Conservation (phyloP, 2,113 vertebrate species). For the Cairina moschata region DNA sequence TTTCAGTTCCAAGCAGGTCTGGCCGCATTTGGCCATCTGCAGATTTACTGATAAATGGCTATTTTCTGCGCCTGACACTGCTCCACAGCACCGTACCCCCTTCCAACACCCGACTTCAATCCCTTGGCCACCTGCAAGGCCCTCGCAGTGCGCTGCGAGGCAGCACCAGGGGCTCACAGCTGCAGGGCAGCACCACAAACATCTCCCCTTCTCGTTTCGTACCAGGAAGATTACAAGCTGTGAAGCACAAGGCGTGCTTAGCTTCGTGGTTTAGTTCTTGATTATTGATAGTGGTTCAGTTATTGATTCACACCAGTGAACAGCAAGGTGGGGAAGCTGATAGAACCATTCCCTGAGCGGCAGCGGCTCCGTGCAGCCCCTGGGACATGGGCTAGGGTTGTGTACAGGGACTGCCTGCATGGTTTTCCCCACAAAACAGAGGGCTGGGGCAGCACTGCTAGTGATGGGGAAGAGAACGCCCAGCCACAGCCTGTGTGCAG, state of each 20-base stretch:
- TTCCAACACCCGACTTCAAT: not conserved
- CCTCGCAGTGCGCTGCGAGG: fast-evolving
- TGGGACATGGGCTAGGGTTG: too few species aligned
- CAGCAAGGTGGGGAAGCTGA: too few species aligned
- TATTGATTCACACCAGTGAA: too few species aligned
- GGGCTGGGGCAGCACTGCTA: fast-evolving
- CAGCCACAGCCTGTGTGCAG: not conserved
- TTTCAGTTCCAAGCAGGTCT: not conserved
- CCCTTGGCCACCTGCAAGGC: not conserved
- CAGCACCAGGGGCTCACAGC: fast-evolving
- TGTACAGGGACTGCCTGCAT: fast-evolving
- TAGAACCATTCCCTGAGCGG: too few species aligned
- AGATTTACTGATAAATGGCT: not conserved
- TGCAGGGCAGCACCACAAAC: not conserved
- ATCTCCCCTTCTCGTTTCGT: not conserved
- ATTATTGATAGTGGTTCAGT: too few species aligned
- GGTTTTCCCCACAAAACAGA: fast-evolving
- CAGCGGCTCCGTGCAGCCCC: too few species aligned
- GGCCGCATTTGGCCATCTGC: not conserved
- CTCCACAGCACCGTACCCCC: not conserved
- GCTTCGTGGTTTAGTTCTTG: too few species aligned
- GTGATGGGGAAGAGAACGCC: fast-evolving
- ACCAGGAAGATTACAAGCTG: not conserved
- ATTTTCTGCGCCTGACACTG: not conserved
- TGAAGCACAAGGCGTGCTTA: not conserved